phyloP scores from a whole-genome alignment of 2,888 invertebrate genomes.

The Pyrochroa serraticornis region DNA sequence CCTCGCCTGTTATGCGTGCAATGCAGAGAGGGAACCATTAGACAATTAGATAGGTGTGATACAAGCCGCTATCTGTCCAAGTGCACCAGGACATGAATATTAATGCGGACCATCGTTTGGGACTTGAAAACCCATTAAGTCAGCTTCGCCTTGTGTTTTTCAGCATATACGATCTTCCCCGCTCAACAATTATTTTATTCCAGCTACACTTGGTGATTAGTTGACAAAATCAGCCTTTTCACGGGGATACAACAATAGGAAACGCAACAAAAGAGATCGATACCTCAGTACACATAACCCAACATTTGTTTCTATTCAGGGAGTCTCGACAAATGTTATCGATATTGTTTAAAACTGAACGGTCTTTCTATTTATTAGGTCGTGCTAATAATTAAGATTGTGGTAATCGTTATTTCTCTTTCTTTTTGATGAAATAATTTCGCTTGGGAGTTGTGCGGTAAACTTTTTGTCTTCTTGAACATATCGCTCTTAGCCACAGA shows the following conservation, averaged over 20 bases:
- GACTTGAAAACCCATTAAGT: constrained; percentile 42
- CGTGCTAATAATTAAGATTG: constrained; percentile 10
- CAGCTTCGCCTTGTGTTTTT: constrained; percentile 26
- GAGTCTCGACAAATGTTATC: constrained; percentile 1
- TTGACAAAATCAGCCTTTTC: not conserved
- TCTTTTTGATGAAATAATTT: not conserved
- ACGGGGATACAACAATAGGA: not conserved
- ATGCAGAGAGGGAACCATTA: constrained; percentile 21
- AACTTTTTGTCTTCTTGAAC: constrained; percentile 25
- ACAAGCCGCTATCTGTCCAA: constrained; percentile 46
- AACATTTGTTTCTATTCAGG: constrained; percentile 9
- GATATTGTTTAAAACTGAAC: not conserved
- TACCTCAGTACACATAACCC: constrained; percentile 10
- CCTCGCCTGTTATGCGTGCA: constrained; percentile 21
- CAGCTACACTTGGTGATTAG: constrained; percentile 3
- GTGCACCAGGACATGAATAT: constrained; percentile 46
- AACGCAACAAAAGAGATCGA: constrained; percentile 17
- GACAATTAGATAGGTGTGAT: constrained; percentile 41
- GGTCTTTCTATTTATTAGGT: not conserved
- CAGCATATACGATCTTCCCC: not conserved
- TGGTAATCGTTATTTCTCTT: not conserved
- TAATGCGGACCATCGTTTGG: constrained; percentile 43
- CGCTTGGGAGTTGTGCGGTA: not conserved
- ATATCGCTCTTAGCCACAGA: constrained; percentile 22
- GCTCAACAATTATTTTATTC: constrained; percentile 8